A percentile compares a stretch with the other conserved stretches of the same genome.
These are phyloP conservation scores for Andrena trimmerana DNA, from an alignment of 2,888 invertebrate genomes.

Conservation along the genomic window DNA sequence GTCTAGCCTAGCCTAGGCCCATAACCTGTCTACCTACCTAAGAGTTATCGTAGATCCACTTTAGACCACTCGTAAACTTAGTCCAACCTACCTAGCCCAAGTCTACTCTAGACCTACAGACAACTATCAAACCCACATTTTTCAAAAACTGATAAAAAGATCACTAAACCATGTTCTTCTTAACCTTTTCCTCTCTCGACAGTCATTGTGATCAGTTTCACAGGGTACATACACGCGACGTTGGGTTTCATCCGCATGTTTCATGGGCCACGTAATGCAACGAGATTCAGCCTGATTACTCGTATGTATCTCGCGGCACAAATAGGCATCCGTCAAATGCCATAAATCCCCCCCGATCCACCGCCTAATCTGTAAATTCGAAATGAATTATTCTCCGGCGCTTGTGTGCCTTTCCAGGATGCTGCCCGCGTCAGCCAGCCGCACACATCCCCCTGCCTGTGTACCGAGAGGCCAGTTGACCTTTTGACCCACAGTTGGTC, in stretches of 20 bases:
- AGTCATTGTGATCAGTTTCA: too few relatives aligned
- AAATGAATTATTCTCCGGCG: constrained; percentile 67
- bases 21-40: too few relatives aligned
- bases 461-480: constrained; percentile 35
- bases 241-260: constrained; percentile 17
- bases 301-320: constrained; percentile 43
- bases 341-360: constrained; percentile 61
- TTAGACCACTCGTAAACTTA: too few relatives aligned
- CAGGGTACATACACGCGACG: not conserved
- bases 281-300: constrained; percentile 54
- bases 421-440: constrained; percentile 15
- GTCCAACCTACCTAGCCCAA: too few relatives aligned
- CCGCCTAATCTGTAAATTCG: constrained; percentile 68
- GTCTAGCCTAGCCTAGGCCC: too few relatives aligned
- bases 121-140: too few relatives aligned
- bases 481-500: constrained; percentile 59
- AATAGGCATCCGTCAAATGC: constrained; percentile 57
- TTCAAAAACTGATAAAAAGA: too few relatives aligned
- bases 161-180: too few relatives aligned
- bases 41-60: too few relatives aligned
- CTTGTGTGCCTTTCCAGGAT: constrained; percentile 31
- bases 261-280: constrained; percentile 26
- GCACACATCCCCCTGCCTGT: not conserved
- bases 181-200: too few relatives aligned
- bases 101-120: too few relatives aligned